A percentile compares a stretch with the other conserved stretches of the same genome.
These are phyloP conservation scores for Barbus barbus DNA, from an alignment of 2,113 vertebrate genomes.

Conservation along the genomic window DNA sequence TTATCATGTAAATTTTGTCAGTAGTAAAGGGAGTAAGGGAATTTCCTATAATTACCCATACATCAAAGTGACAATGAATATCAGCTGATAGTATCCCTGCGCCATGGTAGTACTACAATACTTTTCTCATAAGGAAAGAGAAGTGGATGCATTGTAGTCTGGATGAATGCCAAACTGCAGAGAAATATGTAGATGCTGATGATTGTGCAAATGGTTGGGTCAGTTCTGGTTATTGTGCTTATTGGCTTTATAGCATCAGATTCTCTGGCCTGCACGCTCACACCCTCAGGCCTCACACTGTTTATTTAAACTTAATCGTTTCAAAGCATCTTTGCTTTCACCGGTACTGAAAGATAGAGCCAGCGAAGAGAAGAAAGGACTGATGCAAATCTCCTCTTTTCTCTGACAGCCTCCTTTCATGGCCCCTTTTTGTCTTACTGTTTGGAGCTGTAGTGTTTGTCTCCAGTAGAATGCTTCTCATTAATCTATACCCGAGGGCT, in stretches of 20 bases:
- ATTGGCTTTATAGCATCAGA: slow-evolving; percentile 48
- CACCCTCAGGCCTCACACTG: slow-evolving; percentile 42
- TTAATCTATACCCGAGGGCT: slow-evolving; percentile 29
- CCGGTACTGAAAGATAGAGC: slow-evolving; percentile 46
- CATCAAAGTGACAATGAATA: neutral
- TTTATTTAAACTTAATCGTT: slow-evolving; percentile 54
- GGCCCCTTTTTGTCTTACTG: slow-evolving; percentile 32
- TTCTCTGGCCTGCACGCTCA: slow-evolving; percentile 38
- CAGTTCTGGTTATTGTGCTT: slow-evolving; percentile 38
- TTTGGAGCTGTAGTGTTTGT: slow-evolving; percentile 34
- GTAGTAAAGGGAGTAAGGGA: neutral
- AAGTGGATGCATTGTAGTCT: neutral
- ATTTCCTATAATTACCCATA: neutral
- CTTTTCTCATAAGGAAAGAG: neutral
- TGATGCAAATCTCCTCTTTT: slow-evolving; percentile 38
- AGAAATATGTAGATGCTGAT: slow-evolving; percentile 30
- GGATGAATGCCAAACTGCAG: neutral
- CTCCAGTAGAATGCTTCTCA: slow-evolving; percentile 28
- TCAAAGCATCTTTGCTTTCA: slow-evolving; percentile 53
- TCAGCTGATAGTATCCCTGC: neutral
- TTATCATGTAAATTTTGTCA: neutral
- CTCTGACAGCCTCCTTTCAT: slow-evolving; percentile 31
- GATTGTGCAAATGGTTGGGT: slow-evolving; percentile 13
- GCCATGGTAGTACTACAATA: neutral
- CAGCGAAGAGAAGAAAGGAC: slow-evolving; percentile 38